A percentile compares a stretch with the other conserved stretches of the same genome.
Evolutionary conservation across 2,113 vertebrate species (phyloP).

Genomic region (Cettia cetti): DNA sequence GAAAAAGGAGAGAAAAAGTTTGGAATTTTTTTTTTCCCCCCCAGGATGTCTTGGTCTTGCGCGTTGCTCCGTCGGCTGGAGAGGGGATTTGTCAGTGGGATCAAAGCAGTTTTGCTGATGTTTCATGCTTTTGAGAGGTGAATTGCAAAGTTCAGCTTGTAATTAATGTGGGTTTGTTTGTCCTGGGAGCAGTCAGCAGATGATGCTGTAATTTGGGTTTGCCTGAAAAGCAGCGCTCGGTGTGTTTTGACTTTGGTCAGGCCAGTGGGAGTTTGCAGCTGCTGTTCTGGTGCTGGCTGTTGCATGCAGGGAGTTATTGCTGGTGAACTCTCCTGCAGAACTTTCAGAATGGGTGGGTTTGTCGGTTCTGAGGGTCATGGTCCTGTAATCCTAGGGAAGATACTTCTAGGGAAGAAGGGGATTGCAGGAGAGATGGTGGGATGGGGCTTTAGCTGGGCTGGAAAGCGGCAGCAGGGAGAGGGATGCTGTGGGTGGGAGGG

Average conservation of each 20-base stretch:
- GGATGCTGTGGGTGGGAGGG: rapidly evolving
- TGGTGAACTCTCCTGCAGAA: not conserved
- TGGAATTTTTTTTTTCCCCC: rapidly evolving
- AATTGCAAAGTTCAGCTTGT: not conserved
- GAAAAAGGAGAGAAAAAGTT: not conserved
- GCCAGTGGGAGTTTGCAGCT: constrained; percentile 21
- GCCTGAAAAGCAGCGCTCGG: not conserved
- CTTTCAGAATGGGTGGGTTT: not conserved
- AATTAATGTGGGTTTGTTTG: not conserved
- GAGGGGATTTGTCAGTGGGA: not conserved
- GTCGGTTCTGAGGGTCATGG: not conserved
- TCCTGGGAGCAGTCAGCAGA: not conserved
- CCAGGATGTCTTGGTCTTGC: rapidly evolving
- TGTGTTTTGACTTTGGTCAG: not conserved
- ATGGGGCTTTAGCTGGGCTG: not conserved
- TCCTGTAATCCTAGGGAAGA: not conserved
- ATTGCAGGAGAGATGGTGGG: rapidly evolving
- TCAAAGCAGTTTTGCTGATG: constrained; percentile 2
- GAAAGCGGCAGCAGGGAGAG: not conserved
- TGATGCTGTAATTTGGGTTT: constrained; percentile 48
- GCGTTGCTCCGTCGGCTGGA: rapidly evolving
- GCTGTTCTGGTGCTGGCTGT: not conserved
- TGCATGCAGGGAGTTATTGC: not conserved
- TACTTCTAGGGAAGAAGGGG: not conserved
- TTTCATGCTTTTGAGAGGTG: not conserved